phyloP scores from a whole-genome alignment of 2,113 vertebrate genomes.

The Hylia prasina region DNA sequence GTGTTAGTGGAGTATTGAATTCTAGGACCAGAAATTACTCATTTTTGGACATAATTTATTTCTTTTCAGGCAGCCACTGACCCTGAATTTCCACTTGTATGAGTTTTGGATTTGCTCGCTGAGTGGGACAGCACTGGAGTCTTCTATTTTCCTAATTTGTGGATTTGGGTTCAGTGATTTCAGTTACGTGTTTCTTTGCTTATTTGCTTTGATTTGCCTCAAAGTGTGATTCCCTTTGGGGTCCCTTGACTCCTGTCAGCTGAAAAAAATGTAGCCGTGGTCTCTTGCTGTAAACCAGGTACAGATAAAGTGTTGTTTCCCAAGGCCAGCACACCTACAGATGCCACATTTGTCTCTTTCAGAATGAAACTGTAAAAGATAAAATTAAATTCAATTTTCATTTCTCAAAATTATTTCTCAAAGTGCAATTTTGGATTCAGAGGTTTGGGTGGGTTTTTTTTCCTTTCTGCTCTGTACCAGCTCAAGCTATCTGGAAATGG shows the following conservation, averaged over 20 bases:
- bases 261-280: neutral
- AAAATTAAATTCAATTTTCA: neutral
- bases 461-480: neutral
- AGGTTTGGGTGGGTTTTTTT: neutral
- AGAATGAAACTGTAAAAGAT: neutral
- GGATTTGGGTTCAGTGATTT: neutral
- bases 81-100: neutral
- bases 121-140: neutral
- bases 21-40: neutral
- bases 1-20: neutral
- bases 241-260: neutral
- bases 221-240: neutral
- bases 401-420: neutral
- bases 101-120: neutral
- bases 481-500: neutral
- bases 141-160: neutral
- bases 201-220: conserved; percentile 2
- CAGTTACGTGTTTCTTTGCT: neutral
- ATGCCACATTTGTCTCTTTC: neutral
- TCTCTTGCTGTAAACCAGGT: neutral
- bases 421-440: neutral
- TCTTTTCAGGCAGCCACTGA: neutral
- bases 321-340: neutral
- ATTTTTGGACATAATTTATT: neutral
- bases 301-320: neutral